Base-by-base conservation (phyloP, 2,797 vertebrate species). In the Anableps anableps region DNA sequence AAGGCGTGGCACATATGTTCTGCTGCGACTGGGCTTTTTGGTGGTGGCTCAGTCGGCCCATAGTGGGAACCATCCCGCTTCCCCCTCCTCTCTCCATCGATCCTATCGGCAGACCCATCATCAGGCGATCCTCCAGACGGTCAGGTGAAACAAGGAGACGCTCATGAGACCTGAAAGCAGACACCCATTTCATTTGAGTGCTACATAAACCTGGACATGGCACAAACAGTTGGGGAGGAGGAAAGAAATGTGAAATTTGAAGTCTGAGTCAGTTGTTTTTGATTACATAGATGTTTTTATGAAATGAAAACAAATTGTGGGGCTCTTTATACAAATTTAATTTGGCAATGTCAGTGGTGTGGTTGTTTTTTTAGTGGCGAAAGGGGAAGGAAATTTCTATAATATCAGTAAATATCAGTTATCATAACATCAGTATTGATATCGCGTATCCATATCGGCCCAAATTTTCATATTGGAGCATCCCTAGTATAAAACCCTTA, bases 11-110 rank as follows among this genome's bases (percentile, higher is more conserved):
- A 58, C 90, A 96, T 89, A 96, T 96, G 86, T 95, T 97, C 95
- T 96, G 97, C 92, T 92, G 97, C 8, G 97, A 97, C 92, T 96
- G 94, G 73, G 96, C 92, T 92, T 97, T 97, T 92, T 97, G 96
- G 84, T 96, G 95, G 86, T 95, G 94, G 84, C 92, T 93, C 81
- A 96, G 95, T 0, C 93, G 94, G 48, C 95, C 94, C 94, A 95
- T 91, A 43, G 90, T 90, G 76, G 95, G 93, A 70, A 94, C 91
- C 94, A 95, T 93, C 50, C 93, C 89, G 7, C 87, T 81, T 0
- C 93, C 88, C 0, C 38, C 78, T 0, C 90, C 91, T 47, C 94
- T 81, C 55, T 94, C 95, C 0, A 80, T 90, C 58, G 84, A 89
- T 43, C 80, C 89, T 0, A 76, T 10, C 13, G 93, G 84, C 85